phyloP scores from a whole-genome alignment of 1,140 invertebrate species.

The Drosophila jambulina region DNA sequence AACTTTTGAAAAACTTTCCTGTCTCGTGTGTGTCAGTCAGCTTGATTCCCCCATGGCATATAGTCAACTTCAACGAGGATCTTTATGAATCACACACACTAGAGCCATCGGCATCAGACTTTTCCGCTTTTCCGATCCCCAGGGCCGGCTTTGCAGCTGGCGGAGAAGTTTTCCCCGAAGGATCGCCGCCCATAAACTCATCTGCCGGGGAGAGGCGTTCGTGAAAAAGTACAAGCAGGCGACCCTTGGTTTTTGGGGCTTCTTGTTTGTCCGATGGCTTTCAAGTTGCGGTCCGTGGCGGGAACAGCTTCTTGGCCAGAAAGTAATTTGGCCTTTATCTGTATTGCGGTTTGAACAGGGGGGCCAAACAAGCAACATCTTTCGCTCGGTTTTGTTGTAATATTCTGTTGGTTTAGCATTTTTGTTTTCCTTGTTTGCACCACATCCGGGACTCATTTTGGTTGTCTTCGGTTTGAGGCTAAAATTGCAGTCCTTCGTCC shows the following conservation, averaged over 20 bases:
- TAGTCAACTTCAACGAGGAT: conserved; percentile 41
- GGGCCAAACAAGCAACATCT: conserved; percentile 33
- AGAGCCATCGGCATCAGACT: conserved; percentile 29
- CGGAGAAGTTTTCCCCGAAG: conserved; percentile 52
- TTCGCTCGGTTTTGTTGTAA: conserved; percentile 47
- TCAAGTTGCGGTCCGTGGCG: conserved; percentile 67
- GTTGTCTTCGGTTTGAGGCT: conserved; percentile 47
- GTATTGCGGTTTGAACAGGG: conserved; percentile 78
- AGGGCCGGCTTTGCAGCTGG: conserved; percentile 14
- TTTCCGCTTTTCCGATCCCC: conserved; percentile 33
- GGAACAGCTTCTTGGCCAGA: conserved; percentile 73
- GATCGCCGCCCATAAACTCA: conserved; percentile 70
- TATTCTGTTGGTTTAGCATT: conserved; percentile 67
- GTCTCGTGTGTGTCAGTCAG: conserved; percentile 4
- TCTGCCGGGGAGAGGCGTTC: conserved; percentile 25
- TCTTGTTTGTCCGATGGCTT: conserved; percentile 70
- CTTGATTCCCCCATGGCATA: conserved; percentile 26
- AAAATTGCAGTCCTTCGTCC: conserved; percentile 41
- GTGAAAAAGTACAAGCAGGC: conserved; percentile 58
- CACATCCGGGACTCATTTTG: conserved; percentile 79
- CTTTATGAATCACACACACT: conserved; percentile 60
- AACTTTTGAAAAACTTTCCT: conserved; percentile 6
- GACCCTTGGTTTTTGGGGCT: conserved; percentile 29
- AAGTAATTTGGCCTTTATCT: conserved; percentile 83
- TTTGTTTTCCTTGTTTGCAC: conserved; percentile 61